Evolutionary conservation across 1,140 invertebrate genomes (phyloP), one percentile per base, ranked within the genome.

Genomic region (Bombus difficillimus): DNA sequence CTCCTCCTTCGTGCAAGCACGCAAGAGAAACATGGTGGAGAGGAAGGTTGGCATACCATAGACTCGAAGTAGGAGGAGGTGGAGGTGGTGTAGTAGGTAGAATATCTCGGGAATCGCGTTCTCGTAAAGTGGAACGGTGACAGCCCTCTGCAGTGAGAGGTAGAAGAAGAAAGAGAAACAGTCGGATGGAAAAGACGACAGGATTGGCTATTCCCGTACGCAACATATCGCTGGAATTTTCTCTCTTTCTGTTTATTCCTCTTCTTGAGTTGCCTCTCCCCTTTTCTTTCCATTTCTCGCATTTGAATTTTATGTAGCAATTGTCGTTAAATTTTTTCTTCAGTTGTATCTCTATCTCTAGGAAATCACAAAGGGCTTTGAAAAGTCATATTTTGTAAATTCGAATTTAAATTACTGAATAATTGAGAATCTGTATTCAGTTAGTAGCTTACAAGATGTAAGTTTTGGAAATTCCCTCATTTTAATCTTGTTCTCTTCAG

Each of bases 91-190:
- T 82, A 91, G 89, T 90, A 91, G 89, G 82, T 90, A 87, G 89
- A 87, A 93, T 92, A 92, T 90, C 92, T 92, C 90, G 88, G 89
- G 90, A 92, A 92, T 92, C 86, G 88, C 83, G 85, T 87, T 87
- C 80, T 69, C 73, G 89, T 91, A 81, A 92, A 94, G 92, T 93
- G 91, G 92, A 93, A 93, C 92, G 87, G 79, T 88, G 92, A 91
- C 89, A 92, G 89, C 83, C 87, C 73, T 87, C 84, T 74, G 78
- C 32, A 66, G 59, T 47, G 86, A 85, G 80, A 88, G 72, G 86
- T 47, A 75, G 83, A 81, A 43, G 64, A 74, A 72, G 43, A 76
- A 47, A 78, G 66, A 86, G 59, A 82, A 69, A 87, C n/a, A 78
- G 34, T 81, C 18, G 62, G 68, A 69, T n/a, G 76, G 78, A 73